phyloP scores from a whole-genome alignment of 2,797 vertebrate genomes.

The Dromococcyx pavoninus region DNA sequence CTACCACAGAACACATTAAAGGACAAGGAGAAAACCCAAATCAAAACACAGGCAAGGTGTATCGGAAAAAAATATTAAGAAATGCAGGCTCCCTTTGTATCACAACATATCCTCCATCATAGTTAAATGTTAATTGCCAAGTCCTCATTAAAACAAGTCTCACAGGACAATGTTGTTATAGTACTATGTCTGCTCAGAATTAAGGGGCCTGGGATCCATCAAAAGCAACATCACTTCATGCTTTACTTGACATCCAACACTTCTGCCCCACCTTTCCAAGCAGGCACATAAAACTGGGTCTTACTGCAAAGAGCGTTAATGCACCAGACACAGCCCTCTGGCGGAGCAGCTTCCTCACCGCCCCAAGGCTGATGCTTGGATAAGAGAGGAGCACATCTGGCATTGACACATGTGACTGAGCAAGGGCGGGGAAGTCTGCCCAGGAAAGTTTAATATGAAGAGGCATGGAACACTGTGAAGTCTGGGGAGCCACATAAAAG shows the following conservation, averaged over 20 bases:
- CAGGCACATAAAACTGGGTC: background rate
- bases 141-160: background rate
- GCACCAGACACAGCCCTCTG: background rate
- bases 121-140: background rate
- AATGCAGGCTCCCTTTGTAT: background rate
- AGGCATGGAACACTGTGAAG: background rate
- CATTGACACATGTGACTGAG: background rate
- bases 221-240: background rate
- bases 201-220: background rate
- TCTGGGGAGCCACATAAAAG: conserved; percentile 9
- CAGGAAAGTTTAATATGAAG: background rate
- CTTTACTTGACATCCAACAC: background rate
- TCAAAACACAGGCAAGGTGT: background rate
- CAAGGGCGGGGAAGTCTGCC: background rate
- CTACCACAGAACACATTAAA: background rate
- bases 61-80: background rate
- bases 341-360: background rate
- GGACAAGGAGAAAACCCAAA: background rate
- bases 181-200: background rate
- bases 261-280: background rate
- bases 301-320: background rate
- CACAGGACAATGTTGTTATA: background rate
- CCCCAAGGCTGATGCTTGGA: background rate
- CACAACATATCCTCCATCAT: background rate
- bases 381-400: background rate